A percentile compares a stretch with the other conserved stretches of the same genome.
These are phyloP conservation scores for Melozone crissalis DNA, from an alignment of 2,113 vertebrate genomes.

Conservation along the genomic window DNA sequence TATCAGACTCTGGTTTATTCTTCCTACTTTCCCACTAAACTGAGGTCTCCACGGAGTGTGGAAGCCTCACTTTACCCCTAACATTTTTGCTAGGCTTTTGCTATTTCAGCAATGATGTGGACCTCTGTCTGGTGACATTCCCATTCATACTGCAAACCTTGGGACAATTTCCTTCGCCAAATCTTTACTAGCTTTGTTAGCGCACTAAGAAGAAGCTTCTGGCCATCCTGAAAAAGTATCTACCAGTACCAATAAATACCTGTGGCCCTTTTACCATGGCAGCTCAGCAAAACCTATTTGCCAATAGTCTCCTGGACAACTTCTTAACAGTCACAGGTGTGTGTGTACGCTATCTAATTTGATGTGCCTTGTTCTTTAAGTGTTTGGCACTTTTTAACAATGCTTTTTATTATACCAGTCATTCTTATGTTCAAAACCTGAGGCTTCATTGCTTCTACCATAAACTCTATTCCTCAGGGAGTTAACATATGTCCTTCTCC, in stretches of 20 bases:
- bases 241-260: neutral
- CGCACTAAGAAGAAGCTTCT: neutral
- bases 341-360: neutral
- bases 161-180: neutral
- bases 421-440: neutral
- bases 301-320: neutral
- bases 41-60: fast-evolving
- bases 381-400: neutral
- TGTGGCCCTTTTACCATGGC: neutral
- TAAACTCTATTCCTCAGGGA: neutral
- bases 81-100: neutral
- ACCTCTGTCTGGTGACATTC: neutral
- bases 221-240: neutral
- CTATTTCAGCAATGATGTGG: neutral
- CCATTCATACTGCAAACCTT: neutral
- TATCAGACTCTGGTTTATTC: neutral
- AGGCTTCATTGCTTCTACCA: neutral
- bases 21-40: neutral
- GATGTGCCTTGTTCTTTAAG: neutral
- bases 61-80: neutral
- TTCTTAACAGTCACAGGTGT: neutral
- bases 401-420: neutral
- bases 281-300: neutral
- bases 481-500: neutral
- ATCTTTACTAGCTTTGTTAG: neutral